Evolutionary conservation across 1,140 invertebrate species (phyloP).

Genomic region (Druon quercuslanigerum): DNA sequence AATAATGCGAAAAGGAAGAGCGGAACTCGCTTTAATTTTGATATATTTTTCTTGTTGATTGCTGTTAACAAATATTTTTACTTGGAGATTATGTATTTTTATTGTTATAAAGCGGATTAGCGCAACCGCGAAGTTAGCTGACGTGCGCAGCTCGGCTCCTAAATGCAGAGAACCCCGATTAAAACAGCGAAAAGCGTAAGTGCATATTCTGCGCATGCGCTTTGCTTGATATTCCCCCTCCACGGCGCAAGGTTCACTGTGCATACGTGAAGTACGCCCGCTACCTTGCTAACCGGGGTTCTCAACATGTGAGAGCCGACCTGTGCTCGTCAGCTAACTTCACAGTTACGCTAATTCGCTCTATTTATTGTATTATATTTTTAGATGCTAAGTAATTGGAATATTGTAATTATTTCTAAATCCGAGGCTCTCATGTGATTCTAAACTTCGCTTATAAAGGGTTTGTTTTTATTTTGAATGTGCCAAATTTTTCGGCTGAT

Average conservation of each 20-base stretch:
- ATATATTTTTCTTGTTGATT: neutral
- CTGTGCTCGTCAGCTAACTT: too few species aligned
- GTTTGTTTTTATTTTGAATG: neutral
- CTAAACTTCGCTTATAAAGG: neutral
- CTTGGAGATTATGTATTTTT: neutral
- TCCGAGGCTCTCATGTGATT: constrained; percentile 1
- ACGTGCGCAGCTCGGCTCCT: too few species aligned
- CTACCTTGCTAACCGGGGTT: too few species aligned
- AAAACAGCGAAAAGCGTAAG: neutral
- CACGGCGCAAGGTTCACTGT: too few species aligned
- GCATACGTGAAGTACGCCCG: too few species aligned
- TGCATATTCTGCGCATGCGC: too few species aligned
- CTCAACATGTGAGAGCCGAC: too few species aligned
- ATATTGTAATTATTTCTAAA: neutral
- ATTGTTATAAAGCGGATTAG: neutral
- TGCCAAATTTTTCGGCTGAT: neutral
- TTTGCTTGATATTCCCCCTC: too few species aligned
- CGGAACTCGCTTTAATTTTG: constrained; percentile 34
- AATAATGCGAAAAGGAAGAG: neutral
- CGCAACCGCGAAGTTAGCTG: too few species aligned
- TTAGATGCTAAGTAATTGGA: neutral
- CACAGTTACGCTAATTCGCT: neutral
- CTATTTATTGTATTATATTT: neutral
- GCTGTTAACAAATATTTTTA: neutral
- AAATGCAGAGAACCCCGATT: too few species aligned